phyloP scores from a whole-genome alignment of 1,140 invertebrate genomes.

The Heliconius congener region DNA sequence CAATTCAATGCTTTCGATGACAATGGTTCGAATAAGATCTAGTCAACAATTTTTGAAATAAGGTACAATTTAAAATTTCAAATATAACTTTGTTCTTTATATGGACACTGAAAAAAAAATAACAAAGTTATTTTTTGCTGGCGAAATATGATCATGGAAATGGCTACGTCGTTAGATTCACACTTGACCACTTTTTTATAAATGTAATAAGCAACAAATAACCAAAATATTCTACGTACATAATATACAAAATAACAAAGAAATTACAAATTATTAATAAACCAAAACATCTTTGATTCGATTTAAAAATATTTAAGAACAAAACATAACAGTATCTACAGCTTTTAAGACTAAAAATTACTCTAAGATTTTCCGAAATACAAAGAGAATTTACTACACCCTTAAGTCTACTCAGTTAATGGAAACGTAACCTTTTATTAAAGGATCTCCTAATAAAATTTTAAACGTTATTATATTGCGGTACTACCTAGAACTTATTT shows the following conservation, averaged over 20 bases:
- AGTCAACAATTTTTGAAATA: no score
- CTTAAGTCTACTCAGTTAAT: conserved; percentile 35
- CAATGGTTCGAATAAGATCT: no score
- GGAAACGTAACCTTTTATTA: conserved; percentile 34
- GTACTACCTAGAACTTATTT: not conserved
- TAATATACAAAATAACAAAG: conserved; percentile 1
- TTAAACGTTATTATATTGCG: conserved; percentile 7
- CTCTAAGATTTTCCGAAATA: conserved; percentile 31
- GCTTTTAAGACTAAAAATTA: conserved; percentile 34
- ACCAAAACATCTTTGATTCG: not conserved
- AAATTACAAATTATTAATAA: conserved; percentile 14
- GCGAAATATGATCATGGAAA: no score
- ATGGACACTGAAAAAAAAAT: no score
- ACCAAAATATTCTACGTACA: not conserved
- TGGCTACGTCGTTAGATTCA: no score
- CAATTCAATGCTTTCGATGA: no score
- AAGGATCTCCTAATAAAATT: conserved; percentile 15
- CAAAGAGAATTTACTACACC: conserved; percentile 40
- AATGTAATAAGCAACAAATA: no score
- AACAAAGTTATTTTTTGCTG: no score
- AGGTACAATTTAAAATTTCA: no score
- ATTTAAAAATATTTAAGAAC: conserved; percentile 17
- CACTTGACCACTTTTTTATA: no score
- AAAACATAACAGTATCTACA: conserved; percentile 29
- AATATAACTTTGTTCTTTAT: not conserved